Percentiles rank a stretch among this genome's conserved stretches.
phyloP scores from a whole-genome alignment of 1,140 invertebrate genomes.

The Drosophila bifasciata region DNA sequence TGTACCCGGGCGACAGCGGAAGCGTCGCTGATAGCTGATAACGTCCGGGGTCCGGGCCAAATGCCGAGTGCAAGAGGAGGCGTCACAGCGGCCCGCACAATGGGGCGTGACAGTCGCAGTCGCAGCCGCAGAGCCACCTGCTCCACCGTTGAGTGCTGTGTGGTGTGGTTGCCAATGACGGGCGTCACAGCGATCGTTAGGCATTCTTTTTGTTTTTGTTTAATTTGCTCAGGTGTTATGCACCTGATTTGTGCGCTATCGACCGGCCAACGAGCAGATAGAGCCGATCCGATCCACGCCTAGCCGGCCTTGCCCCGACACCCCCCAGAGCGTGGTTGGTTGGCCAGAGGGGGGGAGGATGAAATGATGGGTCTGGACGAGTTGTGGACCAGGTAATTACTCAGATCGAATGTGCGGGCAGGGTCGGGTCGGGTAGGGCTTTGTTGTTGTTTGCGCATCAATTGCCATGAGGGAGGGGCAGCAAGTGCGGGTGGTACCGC shows the following conservation, averaged over 20 bases:
- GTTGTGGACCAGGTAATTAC: constrained; percentile 52
- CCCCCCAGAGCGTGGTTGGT: not conserved
- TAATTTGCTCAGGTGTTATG: constrained; percentile 80
- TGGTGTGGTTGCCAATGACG: constrained; percentile 56
- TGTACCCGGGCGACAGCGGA: constrained; percentile 45
- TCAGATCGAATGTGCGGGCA: constrained; percentile 45
- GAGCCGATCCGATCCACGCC: constrained; percentile 13
- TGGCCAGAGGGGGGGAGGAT: not conserved
- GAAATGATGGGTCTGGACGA: constrained; percentile 1
- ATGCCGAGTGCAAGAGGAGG: constrained; percentile 73
- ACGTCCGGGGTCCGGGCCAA: constrained; percentile 35
- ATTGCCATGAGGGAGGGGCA: constrained; percentile 27
- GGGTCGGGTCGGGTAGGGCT: constrained; percentile 1
- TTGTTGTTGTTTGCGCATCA: constrained; percentile 47
- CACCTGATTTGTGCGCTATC: constrained; percentile 77
- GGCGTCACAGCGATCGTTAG: constrained; percentile 50
- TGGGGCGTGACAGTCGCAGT: constrained; percentile 51
- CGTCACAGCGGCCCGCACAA: constrained; percentile 20
- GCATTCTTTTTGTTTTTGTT: constrained; percentile 50
- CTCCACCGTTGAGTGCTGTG: constrained; percentile 35
- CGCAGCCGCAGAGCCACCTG: constrained; percentile 56
- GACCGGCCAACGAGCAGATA: constrained; percentile 59
- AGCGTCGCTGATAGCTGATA: constrained; percentile 61
- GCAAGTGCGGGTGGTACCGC: not conserved
- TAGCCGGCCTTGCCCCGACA: too few relatives aligned